Evolutionary conservation across 2,113 vertebrate species (phyloP).

Genomic region (Perca flavescens): DNA sequence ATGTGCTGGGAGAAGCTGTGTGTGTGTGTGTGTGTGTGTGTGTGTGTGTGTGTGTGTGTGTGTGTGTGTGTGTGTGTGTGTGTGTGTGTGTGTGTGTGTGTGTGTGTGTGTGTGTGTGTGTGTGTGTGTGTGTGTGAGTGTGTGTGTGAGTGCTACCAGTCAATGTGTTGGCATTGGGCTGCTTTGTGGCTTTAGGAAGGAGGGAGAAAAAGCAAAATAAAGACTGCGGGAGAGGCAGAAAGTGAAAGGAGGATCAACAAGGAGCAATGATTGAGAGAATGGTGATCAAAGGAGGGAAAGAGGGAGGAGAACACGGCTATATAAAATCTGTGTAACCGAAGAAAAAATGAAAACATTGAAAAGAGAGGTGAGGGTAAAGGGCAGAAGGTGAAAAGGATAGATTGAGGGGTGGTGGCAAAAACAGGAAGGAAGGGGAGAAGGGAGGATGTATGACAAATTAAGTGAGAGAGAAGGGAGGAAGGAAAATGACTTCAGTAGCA

Average conservation of each 20-base stretch:
- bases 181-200: constrained; percentile 34
- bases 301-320: constrained; percentile 21
- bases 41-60: constrained; percentile 13
- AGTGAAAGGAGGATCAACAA: constrained; percentile 49
- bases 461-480: constrained; percentile 49
- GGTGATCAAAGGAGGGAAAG: constrained; percentile 46
- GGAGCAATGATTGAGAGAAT: constrained; percentile 20
- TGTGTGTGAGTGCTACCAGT: constrained; percentile 44
- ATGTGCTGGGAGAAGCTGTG: constrained; percentile 44
- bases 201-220: constrained; percentile 15
- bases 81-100: constrained; percentile 13
- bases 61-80: constrained; percentile 7
- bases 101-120: constrained; percentile 11
- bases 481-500: constrained; percentile 58
- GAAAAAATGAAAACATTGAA: constrained; percentile 41
- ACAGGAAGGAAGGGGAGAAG: constrained; percentile 15
- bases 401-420: background rate
- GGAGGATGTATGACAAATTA: constrained; percentile 59
- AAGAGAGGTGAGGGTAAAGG: constrained; percentile 41
- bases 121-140: constrained; percentile 16
- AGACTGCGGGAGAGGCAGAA: constrained; percentile 50
- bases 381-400: constrained; percentile 42
- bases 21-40: constrained; percentile 14
- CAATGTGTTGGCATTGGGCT: constrained; percentile 42
- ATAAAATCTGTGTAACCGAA: constrained; percentile 43